Base-by-base conservation (phyloP, 2,113 vertebrate species). In the Prunella himalayana region DNA sequence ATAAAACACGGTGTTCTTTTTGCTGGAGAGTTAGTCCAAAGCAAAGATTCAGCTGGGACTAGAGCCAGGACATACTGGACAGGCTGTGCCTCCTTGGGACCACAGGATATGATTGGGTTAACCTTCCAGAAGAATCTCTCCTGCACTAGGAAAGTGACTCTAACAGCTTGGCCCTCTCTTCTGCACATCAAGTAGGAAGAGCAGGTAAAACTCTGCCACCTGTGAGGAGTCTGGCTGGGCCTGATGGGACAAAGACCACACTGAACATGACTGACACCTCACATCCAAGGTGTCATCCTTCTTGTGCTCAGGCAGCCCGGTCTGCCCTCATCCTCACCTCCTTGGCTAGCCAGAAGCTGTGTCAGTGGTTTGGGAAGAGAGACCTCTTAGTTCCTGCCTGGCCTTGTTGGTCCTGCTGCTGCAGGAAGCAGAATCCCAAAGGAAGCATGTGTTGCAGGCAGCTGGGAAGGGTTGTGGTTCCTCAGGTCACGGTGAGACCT, bases 121-220 rank as follows among this genome's bases (percentile, higher is more conserved):
- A 31, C 30, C 73, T 76, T 35, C 22, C 42, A 7, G 42, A 45
- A 59, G 35, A 39, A 39, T n/a, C 27, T 64, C 49, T 84, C 45
- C 45, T 77, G 53, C 6, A 5, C 25, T 7, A 37, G 60, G 10
- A 66, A 51, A 64, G 30, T 13, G 56, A 15, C 45, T 66, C 35
- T 15, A 53, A 45, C 42, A 41, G 28, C 63, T 61, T 31, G 27
- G 13, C 22, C 18, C 23, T 69, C 39, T 71, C 23, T 53, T 31
- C 19, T 30, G 47, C 9, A 1, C 21, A 10, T 8, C 0, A 3
- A 39, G 51, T 7, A 33, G 37, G 56, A 76, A 54, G 44, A 72
- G 16, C 63, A 50, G 41, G 2, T 61, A 41, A 35, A 41, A 35
- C 21, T 59, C n/a, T 66, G 15, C 31, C n/a, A 9, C 7, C 4